Evolutionary conservation across 2,888 invertebrate species (phyloP), one percentile per base, ranked within the genome.

Genomic region (Ceramica pisi): DNA sequence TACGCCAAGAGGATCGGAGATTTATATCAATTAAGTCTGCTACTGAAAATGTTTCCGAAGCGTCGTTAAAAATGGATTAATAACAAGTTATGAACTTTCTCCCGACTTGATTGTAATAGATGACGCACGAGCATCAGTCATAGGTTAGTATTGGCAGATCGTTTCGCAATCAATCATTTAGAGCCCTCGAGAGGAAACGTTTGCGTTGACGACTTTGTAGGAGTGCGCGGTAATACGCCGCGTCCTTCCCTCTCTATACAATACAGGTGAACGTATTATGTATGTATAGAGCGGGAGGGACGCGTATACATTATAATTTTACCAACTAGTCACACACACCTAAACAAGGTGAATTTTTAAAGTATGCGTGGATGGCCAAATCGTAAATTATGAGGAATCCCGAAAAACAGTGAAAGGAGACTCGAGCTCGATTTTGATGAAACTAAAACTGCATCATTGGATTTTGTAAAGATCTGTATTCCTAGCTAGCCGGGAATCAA

Each of bases 161-260:
- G 26, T 71, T 56, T 61, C 70, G 48, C 53, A 44, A 69, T 81
- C 68, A 55, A 80, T 77, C 62, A 71, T 41, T 71, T 59, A 56
- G 60, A 53, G 23, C 72, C 69, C 82, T 70, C 19, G 53, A 62
- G 65, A 48, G 82, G 64, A 71, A 61, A 57, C 46, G 44, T 56
- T 78, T 62, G 50, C 31, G 38, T 65, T 56, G 50, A 72, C 69
- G 64, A 62, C 51, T 53, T 51, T 48, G 38, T 46, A 51, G 31
- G 12, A 64, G 63, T 26, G 26, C 50, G 31, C 41, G 8, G 53
- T 46, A 55, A 65, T 31, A 64, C 65, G 35, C 51, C 50, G 67
- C 55, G 62, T 55, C 57, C 63, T 66, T 57, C 41, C 51, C 38
- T 8, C 26, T 41, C 3, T 59, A 53, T 59, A 51, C 51, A 31